phyloP scores from a whole-genome alignment of 2,888 invertebrate species.

The Ctenicera cuprea region DNA sequence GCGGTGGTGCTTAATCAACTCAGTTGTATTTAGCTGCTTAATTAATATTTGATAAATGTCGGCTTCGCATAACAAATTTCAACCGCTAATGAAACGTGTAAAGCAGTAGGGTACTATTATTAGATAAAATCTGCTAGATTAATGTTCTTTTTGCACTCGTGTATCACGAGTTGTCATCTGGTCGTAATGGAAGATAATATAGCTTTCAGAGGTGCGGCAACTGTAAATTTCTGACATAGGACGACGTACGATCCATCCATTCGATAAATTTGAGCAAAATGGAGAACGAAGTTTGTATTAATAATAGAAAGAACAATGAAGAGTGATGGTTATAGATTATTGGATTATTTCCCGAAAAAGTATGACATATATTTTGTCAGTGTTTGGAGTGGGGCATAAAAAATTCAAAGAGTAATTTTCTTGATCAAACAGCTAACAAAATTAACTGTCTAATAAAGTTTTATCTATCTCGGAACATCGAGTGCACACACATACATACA shows the following conservation, averaged over 20 bases:
- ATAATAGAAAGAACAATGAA: conserved; percentile 19
- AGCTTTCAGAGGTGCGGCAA: background rate
- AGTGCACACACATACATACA: background rate
- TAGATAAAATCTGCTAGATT: conserved; percentile 41
- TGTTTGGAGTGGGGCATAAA: conserved; percentile 25
- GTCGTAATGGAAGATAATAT: background rate
- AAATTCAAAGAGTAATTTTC: conserved; percentile 42
- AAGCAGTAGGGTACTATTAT: conserved; percentile 40
- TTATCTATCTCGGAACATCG: conserved; percentile 36
- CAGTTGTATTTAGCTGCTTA: conserved; percentile 33
- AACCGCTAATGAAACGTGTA: conserved; percentile 39
- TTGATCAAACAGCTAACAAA: conserved; percentile 44
- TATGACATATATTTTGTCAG: conserved; percentile 24
- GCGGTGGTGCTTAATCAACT: conserved; percentile 27
- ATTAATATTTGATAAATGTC: conserved; percentile 45
- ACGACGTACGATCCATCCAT: background rate
- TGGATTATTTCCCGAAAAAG: conserved; percentile 14
- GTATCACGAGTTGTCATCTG: conserved; percentile 29
- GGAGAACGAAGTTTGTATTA: background rate
- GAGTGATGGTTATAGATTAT: conserved; percentile 18
- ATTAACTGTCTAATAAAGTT: conserved; percentile 48
- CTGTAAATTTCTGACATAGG: background rate
- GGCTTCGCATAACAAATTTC: conserved; percentile 28
- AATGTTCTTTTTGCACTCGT: conserved; percentile 36
- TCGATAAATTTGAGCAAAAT: conserved; percentile 1